These are phyloP conservation scores for Gavia stellata DNA, from an alignment of 2,113 vertebrate species.

Conservation along the genomic window DNA sequence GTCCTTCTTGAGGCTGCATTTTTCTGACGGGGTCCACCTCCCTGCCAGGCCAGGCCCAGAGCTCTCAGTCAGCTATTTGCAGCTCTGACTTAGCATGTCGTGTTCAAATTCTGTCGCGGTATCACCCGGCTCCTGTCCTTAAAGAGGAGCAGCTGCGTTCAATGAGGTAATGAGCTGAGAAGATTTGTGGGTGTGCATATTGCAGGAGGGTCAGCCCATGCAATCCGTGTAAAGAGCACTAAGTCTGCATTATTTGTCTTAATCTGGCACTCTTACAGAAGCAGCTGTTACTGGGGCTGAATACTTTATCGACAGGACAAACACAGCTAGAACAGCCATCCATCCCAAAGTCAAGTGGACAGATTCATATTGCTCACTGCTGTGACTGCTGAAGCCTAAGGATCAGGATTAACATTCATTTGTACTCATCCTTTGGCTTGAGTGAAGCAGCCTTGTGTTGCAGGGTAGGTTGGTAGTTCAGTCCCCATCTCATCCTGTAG, in stretches of 20 bases:
- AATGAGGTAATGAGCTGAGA: constrained; percentile 43
- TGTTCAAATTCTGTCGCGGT: neutral
- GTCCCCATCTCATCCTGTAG: neutral
- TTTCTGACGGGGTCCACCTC: neutral
- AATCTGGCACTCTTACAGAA: neutral
- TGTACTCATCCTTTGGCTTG: neutral
- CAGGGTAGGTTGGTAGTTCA: neutral
- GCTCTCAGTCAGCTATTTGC: neutral
- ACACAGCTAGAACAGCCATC: neutral
- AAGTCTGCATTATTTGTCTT: constrained; percentile 49
- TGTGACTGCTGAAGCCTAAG: neutral
- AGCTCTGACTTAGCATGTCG: neutral
- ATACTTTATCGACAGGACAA: neutral
- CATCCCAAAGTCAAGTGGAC: constrained; percentile 1
- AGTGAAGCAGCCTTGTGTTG: neutral
- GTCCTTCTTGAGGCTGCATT: neutral
- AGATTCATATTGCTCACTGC: neutral
- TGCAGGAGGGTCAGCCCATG: constrained; percentile 11
- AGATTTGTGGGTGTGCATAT: constrained; percentile 44
- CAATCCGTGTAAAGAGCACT: constrained; percentile 23
- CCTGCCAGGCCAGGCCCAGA: neutral
- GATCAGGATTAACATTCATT: neutral
- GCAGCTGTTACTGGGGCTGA: constrained; percentile 25
- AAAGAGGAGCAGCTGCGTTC: neutral
- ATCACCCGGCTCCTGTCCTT: neutral